phyloP scores from a whole-genome alignment of 1,140 invertebrate genomes.

The Chironomus tepperi region DNA sequence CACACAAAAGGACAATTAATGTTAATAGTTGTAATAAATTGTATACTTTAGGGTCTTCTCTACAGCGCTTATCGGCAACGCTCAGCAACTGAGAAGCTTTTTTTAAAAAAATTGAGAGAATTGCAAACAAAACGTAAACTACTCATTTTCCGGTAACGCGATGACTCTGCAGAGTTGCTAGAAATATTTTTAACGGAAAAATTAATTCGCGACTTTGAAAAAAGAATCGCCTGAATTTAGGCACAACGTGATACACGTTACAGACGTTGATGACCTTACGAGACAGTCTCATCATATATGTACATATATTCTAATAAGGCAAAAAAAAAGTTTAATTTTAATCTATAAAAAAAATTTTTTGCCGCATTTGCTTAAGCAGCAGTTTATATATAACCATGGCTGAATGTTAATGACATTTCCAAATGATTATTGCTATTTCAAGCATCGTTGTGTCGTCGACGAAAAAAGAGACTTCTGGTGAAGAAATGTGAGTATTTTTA shows the following conservation, averaged over 20 bases:
- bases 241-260: neutral
- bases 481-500: neutral
- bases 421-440: neutral
- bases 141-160: too few relatives aligned
- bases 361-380: neutral
- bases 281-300: neutral
- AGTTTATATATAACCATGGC: neutral
- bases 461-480: too few relatives aligned
- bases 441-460: neutral
- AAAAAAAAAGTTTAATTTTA: neutral
- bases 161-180: too few relatives aligned
- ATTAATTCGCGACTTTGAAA: neutral
- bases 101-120: too few relatives aligned
- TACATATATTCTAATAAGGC: neutral
- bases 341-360: neutral
- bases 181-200: neutral
- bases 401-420: conserved; percentile 13
- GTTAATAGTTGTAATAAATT: too few relatives aligned
- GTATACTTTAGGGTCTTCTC: too few relatives aligned
- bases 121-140: too few relatives aligned
- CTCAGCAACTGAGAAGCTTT: too few relatives aligned
- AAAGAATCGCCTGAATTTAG: neutral
- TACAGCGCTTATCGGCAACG: too few relatives aligned
- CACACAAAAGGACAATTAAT: too few relatives aligned
- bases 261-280: neutral